phyloP scores from a whole-genome alignment of 64 coral and sea anemone species.

The Catalaphyllia jardinei region DNA sequence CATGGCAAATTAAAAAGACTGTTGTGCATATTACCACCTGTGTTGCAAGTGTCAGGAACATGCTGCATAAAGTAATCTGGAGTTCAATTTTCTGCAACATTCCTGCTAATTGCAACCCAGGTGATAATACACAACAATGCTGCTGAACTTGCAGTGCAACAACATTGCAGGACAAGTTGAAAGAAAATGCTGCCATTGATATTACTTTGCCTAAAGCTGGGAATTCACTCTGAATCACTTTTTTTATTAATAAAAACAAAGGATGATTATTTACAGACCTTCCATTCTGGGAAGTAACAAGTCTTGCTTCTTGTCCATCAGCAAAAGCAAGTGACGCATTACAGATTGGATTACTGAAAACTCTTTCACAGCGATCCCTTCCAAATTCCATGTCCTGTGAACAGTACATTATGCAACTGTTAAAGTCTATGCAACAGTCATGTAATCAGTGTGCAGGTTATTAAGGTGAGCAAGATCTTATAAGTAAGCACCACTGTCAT shows the following conservation, averaged over 20 bases:
- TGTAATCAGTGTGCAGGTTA: too few species aligned
- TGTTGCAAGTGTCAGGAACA: too few species aligned
- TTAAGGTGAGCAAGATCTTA: too few species aligned
- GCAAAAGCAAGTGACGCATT: slow-evolving; percentile 78
- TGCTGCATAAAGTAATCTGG: too few species aligned
- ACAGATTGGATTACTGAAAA: slow-evolving; percentile 8
- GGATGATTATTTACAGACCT: slow-evolving; percentile 38
- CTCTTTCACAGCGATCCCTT: slow-evolving; percentile 72
- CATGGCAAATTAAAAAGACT: too few species aligned
- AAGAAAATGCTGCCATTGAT: not conserved
- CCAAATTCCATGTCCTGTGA: slow-evolving; percentile 79
- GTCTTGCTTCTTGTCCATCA: slow-evolving; percentile 90
- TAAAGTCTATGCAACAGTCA: too few species aligned
- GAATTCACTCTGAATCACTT: not conserved
- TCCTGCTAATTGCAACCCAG: too few species aligned
- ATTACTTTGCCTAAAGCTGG: too few species aligned
- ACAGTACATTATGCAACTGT: not conserved
- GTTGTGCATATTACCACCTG: too few species aligned
- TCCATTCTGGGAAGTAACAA: slow-evolving; percentile 60
- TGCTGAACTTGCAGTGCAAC: not conserved
- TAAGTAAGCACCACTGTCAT: too few species aligned
- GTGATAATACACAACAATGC: too few species aligned
- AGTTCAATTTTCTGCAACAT: too few species aligned
- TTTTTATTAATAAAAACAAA: not conserved
- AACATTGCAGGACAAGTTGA: not conserved